These are phyloP conservation scores for Urocolius indicus DNA, from an alignment of 2,113 vertebrate genomes.

Conservation along the genomic window DNA sequence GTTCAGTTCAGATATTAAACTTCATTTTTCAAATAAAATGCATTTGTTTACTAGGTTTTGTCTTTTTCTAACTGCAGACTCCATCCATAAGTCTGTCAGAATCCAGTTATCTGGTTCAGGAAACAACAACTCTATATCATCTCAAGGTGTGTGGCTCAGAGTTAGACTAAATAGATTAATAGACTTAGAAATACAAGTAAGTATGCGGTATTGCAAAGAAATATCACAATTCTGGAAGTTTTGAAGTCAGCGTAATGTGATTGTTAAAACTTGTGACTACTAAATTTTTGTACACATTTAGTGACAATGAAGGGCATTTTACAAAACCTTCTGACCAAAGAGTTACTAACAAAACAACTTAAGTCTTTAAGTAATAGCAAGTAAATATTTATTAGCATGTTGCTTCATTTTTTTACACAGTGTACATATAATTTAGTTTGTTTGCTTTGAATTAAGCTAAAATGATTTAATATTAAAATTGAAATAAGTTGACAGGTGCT, in stretches of 20 bases:
- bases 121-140: background rate
- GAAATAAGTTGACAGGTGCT: background rate
- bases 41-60: background rate
- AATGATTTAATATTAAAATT: background rate
- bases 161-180: background rate
- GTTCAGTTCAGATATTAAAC: background rate
- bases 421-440: background rate
- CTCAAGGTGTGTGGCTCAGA: background rate
- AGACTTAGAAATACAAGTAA: background rate
- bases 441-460: background rate
- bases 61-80: background rate
- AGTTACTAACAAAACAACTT: background rate
- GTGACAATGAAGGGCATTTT: background rate
- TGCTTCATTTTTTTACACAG: background rate
- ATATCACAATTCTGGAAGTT: background rate
- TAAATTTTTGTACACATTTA: background rate
- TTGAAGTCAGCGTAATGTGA: background rate
- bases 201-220: background rate
- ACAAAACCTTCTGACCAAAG: background rate
- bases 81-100: background rate
- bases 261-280: background rate
- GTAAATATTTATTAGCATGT: background rate
- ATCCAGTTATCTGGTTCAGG: background rate
- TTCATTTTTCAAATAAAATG: background rate
- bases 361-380: background rate